Conservation (phyloP, 2,888 invertebrate genomes). For the Noctua janthe region DNA sequence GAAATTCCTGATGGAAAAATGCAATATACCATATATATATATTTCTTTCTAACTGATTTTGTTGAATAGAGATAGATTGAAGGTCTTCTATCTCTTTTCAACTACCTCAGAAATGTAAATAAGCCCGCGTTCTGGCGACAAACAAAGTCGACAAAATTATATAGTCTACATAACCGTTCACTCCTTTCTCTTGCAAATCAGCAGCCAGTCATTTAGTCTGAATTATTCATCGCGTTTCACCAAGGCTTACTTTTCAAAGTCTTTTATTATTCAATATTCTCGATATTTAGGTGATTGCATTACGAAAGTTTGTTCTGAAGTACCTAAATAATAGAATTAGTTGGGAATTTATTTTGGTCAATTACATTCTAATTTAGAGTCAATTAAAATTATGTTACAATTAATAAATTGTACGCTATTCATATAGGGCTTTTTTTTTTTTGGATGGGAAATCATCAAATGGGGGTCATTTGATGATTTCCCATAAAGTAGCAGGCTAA, state of each 20-base stretch:
- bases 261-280: slow-evolving; percentile 69
- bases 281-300: slow-evolving; percentile 62
- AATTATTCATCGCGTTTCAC: slow-evolving; percentile 72
- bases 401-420: not conserved
- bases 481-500: too few relatives aligned
- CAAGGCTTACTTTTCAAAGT: slow-evolving; percentile 71
- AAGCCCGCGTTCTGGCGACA: slow-evolving; percentile 56
- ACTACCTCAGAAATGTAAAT: slow-evolving; percentile 46
- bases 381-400: not conserved
- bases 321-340: not conserved
- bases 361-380: not conserved
- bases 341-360: not conserved
- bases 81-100: slow-evolving; percentile 15
- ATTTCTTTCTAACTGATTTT: not conserved
- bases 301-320: slow-evolving; percentile 4
- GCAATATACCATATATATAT: not conserved
- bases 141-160: slow-evolving; percentile 55
- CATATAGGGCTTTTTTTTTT: not conserved
- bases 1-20: too few relatives aligned
- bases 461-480: too few relatives aligned
- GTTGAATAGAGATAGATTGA: not conserved
- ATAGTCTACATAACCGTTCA: slow-evolving; percentile 45
- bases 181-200: slow-evolving; percentile 71
- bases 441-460: too few relatives aligned
- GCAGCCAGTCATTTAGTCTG: slow-evolving; percentile 70